Percentiles rank a stretch among this genome's conserved stretches.
phyloP scores from a whole-genome alignment of 1,140 invertebrate species.

The Ditylenchus dipsaci region DNA sequence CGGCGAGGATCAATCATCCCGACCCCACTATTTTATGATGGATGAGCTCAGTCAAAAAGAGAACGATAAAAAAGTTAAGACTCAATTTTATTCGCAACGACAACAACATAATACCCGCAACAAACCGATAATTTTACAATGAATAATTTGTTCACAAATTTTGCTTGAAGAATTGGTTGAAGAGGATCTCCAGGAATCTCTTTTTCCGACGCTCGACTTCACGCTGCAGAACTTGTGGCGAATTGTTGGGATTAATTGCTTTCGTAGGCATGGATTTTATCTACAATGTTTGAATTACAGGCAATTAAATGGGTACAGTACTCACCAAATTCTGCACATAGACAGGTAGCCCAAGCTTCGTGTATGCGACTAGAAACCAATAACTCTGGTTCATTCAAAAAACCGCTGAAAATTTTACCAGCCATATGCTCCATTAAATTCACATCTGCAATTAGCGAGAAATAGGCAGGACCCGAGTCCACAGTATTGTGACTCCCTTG shows the following conservation, averaged over 20 bases:
- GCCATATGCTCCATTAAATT: slow-evolving; percentile 30
- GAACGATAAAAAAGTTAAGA: too few species aligned
- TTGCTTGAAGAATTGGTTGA: slow-evolving; percentile 24
- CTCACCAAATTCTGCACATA: slow-evolving; percentile 25
- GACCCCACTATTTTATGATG: too few species aligned
- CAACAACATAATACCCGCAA: too few species aligned
- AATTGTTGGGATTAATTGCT: slow-evolving; percentile 31
- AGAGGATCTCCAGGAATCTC: slow-evolving; percentile 25
- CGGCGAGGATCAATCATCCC: too few species aligned
- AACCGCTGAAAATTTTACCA: background rate
- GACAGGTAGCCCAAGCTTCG: slow-evolving; percentile 22
- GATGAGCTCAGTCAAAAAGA: too few species aligned
- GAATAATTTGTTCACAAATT: background rate
- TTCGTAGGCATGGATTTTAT: slow-evolving; percentile 17
- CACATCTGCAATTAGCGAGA: slow-evolving; percentile 31
- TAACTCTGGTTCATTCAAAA: too few species aligned
- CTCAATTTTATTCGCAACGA: too few species aligned
- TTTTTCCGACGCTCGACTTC: slow-evolving; percentile 16
- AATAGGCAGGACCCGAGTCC: slow-evolving; percentile 30
- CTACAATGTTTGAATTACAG: too few species aligned
- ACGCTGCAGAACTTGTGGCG: slow-evolving; percentile 22
- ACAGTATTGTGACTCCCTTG: slow-evolving; percentile 24
- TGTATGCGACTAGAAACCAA: slow-evolving; percentile 16
- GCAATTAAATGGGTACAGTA: too few species aligned
- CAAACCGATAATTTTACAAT: too few species aligned